phyloP scores from a whole-genome alignment of 2,888 invertebrate genomes.

The Onchidella celtica region DNA sequence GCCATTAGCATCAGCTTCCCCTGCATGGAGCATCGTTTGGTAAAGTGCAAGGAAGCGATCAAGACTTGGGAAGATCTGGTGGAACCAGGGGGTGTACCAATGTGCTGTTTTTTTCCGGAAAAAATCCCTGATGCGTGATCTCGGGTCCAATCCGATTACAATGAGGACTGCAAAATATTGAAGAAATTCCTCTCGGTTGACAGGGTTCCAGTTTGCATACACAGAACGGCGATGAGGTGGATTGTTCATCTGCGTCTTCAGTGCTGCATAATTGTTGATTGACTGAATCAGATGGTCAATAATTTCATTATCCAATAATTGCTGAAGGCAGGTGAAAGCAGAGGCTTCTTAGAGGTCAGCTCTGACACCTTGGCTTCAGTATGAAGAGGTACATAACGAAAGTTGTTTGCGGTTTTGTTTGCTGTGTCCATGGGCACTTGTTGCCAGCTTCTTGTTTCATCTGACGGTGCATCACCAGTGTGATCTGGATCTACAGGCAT shows the following conservation, averaged over 20 bases:
- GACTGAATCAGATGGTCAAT: background rate
- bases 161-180: background rate
- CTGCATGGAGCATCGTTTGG: background rate
- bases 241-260: background rate
- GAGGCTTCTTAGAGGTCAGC: background rate
- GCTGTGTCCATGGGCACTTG: background rate
- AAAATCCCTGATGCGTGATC: background rate
- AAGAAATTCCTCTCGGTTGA: constrained; percentile 1
- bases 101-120: background rate
- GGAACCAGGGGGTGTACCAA: background rate
- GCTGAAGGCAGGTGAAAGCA: background rate
- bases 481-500: background rate
- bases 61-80: background rate
- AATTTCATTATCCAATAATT: constrained; percentile 6
- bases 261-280: background rate
- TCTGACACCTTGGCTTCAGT: background rate
- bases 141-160: background rate
- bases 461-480: background rate
- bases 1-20: background rate
- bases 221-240: background rate
- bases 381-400: background rate
- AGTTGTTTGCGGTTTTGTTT: background rate
- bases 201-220: background rate
- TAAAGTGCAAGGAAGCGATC: background rate
- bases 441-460: background rate